phyloP scores from a whole-genome alignment of 2,888 invertebrate species.

The Hydroisotoma schaefferi region DNA sequence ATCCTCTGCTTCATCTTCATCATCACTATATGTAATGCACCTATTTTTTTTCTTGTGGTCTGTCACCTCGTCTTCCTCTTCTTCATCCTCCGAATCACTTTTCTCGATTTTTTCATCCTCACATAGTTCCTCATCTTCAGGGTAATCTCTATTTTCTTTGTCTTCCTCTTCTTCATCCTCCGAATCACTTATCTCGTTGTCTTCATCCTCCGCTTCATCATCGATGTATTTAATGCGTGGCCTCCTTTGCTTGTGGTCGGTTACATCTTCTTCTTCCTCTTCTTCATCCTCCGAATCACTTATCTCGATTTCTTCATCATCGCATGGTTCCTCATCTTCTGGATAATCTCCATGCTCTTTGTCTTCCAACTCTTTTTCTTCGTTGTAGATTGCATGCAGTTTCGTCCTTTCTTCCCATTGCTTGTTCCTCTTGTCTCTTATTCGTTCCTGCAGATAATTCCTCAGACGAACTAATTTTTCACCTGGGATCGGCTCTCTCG shows the following conservation, averaged over 20 bases:
- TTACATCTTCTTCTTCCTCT: slow-evolving; percentile 49
- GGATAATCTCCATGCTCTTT: slow-evolving; percentile 52
- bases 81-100: slow-evolving; percentile 51
- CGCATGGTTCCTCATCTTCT: slow-evolving; percentile 51
- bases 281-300: slow-evolving; percentile 51
- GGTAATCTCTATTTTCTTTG: slow-evolving; percentile 51
- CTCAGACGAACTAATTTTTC: slow-evolving; percentile 26
- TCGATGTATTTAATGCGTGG: slow-evolving; percentile 24
- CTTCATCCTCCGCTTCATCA: slow-evolving; percentile 51
- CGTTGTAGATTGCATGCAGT: slow-evolving; percentile 49
- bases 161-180: slow-evolving; percentile 42
- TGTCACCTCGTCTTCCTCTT: slow-evolving; percentile 49
- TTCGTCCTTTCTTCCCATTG: slow-evolving; percentile 50
- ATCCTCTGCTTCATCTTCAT: slow-evolving; percentile 51
- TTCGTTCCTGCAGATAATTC: slow-evolving; percentile 36
- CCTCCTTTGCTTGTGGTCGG: slow-evolving; percentile 56
- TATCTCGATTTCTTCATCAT: slow-evolving; percentile 56
- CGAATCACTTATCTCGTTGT: slow-evolving; percentile 14
- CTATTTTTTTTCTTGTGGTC: slow-evolving; percentile 56
- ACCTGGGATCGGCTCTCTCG: slow-evolving; percentile 32
- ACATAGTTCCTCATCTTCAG: slow-evolving; percentile 51
- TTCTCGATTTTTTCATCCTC: slow-evolving; percentile 56
- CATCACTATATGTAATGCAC: slow-evolving; percentile 18
- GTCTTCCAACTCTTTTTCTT: slow-evolving; percentile 51
- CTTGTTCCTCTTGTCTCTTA: slow-evolving; percentile 42